These are phyloP conservation scores for Ibycter americanus DNA, from an alignment of 2,797 vertebrate genomes.

Conservation along the genomic window DNA sequence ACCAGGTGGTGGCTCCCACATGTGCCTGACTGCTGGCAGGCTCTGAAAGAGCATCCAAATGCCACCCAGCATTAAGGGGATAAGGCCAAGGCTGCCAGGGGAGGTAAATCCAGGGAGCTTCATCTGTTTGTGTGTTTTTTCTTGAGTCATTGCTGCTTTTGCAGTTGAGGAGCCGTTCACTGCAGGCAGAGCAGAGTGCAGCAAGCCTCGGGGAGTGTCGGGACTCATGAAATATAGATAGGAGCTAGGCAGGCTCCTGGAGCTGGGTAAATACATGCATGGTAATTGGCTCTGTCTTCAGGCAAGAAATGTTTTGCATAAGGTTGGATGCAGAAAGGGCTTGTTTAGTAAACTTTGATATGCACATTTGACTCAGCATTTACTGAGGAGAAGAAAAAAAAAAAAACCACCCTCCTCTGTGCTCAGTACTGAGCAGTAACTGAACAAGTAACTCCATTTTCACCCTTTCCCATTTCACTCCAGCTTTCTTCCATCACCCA, in stretches of 20 bases:
- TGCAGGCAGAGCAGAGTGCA: background rate
- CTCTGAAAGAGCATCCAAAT: slow-evolving; percentile 19
- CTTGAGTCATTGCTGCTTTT: background rate
- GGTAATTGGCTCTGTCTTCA: background rate
- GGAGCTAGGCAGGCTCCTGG: background rate
- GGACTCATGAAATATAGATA: slow-evolving; percentile 53
- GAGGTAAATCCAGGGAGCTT: background rate
- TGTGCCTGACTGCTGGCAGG: background rate
- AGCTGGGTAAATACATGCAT: background rate
- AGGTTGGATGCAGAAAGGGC: background rate
- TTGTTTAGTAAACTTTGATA: background rate
- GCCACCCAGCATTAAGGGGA: background rate
- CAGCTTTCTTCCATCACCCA: background rate
- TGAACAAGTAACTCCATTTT: background rate
- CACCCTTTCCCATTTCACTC: background rate
- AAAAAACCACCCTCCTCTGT: background rate
- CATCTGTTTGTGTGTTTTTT: background rate
- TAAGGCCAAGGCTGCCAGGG: background rate
- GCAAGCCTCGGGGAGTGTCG: background rate
- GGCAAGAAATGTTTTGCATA: background rate
- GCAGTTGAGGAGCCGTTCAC: background rate
- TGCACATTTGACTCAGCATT: background rate
- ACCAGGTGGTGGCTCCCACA: background rate
- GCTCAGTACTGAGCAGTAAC: background rate
- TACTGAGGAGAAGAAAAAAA: background rate